A percentile compares a stretch with the other conserved stretches of the same genome.
Evolutionary conservation across 1,140 invertebrate species (phyloP).

Genomic region (Drosophila jambulina): DNA sequence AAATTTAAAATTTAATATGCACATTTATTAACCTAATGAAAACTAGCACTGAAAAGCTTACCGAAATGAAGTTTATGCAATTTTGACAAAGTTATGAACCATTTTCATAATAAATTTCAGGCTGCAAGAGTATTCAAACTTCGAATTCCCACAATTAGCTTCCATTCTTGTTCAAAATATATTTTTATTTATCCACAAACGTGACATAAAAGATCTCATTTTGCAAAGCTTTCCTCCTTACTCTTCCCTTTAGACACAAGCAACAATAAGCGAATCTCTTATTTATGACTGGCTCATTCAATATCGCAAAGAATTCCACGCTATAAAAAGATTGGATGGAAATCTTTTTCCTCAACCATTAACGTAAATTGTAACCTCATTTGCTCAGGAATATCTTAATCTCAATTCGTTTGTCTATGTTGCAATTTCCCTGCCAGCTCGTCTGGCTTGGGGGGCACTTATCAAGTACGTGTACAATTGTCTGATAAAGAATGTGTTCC

Average conservation of each 20-base stretch:
- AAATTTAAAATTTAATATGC: too few species aligned
- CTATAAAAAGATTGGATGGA: slow-evolving; percentile 11
- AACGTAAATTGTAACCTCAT: slow-evolving; percentile 11
- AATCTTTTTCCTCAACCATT: slow-evolving; percentile 16
- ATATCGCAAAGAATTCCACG: background rate
- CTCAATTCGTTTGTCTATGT: slow-evolving; percentile 18
- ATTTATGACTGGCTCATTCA: slow-evolving; percentile 1
- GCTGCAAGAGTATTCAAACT: background rate
- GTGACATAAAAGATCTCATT: background rate
- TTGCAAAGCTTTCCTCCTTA: background rate
- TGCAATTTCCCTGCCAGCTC: slow-evolving; percentile 6
- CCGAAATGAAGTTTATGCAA: background rate
- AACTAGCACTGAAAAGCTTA: too few species aligned
- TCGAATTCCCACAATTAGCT: background rate
- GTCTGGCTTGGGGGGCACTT: slow-evolving; percentile 18
- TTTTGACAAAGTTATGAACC: background rate
- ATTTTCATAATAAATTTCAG: background rate
- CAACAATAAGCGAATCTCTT: background rate
- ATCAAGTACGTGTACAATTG: slow-evolving; percentile 28
- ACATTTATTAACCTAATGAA: too few species aligned
- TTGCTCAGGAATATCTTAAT: slow-evolving; percentile 29
- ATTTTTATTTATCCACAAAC: background rate
- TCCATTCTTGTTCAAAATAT: background rate
- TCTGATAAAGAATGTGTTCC: slow-evolving; percentile 37
- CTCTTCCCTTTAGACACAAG: background rate